phyloP scores from a whole-genome alignment of 1,140 invertebrate genomes.

The Lordiphosa clarofinis region DNA sequence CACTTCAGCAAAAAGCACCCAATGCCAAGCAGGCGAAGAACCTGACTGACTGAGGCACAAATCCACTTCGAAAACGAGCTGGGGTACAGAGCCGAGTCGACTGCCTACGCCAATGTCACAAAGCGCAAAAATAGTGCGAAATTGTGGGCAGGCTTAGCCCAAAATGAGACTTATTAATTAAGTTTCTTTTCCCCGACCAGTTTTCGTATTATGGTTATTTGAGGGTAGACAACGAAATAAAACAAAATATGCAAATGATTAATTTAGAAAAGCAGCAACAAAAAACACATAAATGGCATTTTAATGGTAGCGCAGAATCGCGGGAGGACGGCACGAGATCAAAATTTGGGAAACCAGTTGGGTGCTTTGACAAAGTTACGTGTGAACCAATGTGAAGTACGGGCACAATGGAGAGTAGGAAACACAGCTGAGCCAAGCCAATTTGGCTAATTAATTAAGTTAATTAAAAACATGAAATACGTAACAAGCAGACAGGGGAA shows the following conservation, averaged over 20 bases:
- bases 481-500: slow-evolving; percentile 18
- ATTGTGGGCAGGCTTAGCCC: slow-evolving; percentile 62
- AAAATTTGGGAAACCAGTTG: background rate
- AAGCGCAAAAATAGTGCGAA: slow-evolving; percentile 68
- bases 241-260: slow-evolving; percentile 69
- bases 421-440: slow-evolving; percentile 36
- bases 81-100: slow-evolving; percentile 7
- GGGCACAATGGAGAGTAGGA: slow-evolving; percentile 36
- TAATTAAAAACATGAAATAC: slow-evolving; percentile 61
- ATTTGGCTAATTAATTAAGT: slow-evolving; percentile 65
- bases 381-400: slow-evolving; percentile 5
- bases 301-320: slow-evolving; percentile 47
- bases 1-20: slow-evolving; percentile 32
- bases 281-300: slow-evolving; percentile 72
- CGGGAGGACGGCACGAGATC: slow-evolving; percentile 41
- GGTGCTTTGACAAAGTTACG: background rate
- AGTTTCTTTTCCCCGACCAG: slow-evolving; percentile 44
- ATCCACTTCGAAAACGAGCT: slow-evolving; percentile 22
- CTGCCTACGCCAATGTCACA: slow-evolving; percentile 72
- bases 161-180: slow-evolving; percentile 75
- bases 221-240: slow-evolving; percentile 29
- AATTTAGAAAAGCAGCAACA: slow-evolving; percentile 36
- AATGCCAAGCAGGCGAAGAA: slow-evolving; percentile 66
- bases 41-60: slow-evolving; percentile 56
- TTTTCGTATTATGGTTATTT: too few relatives aligned